phyloP scores from a whole-genome alignment of 2,113 vertebrate species.

The Protomyctophum bolini region DNA sequence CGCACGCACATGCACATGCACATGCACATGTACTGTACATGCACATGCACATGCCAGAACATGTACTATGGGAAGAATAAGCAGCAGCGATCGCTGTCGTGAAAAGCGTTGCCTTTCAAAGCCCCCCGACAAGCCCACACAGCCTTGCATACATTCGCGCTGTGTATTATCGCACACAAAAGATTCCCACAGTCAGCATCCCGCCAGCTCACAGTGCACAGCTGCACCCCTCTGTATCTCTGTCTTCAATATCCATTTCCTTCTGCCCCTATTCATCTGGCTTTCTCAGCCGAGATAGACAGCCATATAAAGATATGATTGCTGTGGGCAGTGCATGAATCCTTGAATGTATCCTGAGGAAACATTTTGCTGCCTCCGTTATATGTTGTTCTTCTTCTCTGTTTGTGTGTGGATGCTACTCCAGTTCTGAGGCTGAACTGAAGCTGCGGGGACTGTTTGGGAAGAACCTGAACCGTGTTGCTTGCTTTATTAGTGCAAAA shows the following conservation, averaged over 20 bases:
- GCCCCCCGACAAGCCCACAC: constrained; percentile 20
- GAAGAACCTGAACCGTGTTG: background rate
- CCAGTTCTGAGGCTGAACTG: constrained; percentile 4
- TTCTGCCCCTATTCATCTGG: constrained; percentile 39
- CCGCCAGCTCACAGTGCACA: constrained; percentile 29
- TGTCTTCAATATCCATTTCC: constrained; percentile 39
- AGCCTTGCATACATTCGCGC: constrained; percentile 23
- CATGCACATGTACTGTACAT: constrained; percentile 1
- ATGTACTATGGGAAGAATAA: background rate
- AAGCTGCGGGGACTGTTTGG: background rate
- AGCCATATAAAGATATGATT: constrained; percentile 38
- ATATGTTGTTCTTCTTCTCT: constrained; percentile 6
- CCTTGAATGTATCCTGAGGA: constrained; percentile 36
- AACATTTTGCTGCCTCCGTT: constrained; percentile 12
- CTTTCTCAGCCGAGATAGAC: constrained; percentile 38
- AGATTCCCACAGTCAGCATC: constrained; percentile 54
- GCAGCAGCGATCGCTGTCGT: background rate
- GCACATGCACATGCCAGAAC: background rate
- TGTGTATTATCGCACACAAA: constrained; percentile 45
- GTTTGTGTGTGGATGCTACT: background rate
- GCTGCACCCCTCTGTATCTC: constrained; percentile 36
- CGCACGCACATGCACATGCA: constrained; percentile 1
- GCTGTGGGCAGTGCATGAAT: constrained; percentile 27
- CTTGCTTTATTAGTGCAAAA: too few species aligned
- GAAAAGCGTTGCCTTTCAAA: constrained; percentile 18